Evolutionary conservation across 2,888 invertebrate species (phyloP).

Genomic region (Chymomyza caudatula): DNA sequence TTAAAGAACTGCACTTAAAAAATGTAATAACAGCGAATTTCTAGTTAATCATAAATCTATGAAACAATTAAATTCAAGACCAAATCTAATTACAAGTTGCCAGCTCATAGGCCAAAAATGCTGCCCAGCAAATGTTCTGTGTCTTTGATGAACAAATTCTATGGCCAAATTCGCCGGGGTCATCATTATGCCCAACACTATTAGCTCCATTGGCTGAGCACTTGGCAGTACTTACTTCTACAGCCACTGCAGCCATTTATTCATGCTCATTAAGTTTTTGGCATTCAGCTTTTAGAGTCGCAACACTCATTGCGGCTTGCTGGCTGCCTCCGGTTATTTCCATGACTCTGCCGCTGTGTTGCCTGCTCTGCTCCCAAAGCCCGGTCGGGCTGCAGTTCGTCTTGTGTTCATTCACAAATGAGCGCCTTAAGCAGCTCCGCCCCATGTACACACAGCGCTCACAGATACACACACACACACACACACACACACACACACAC

Average conservation of each 20-base stretch:
- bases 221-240: neutral
- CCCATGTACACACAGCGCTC: conserved; percentile 58
- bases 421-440: conserved; percentile 76
- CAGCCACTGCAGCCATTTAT: conserved; percentile 58
- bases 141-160: neutral
- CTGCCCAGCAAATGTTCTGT: conserved; percentile 36
- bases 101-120: neutral
- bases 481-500: conserved; percentile 28
- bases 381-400: neutral
- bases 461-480: conserved; percentile 31
- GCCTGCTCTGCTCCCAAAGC: conserved; percentile 31
- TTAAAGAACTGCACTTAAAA: conserved; percentile 46
- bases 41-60: conserved; percentile 55
- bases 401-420: conserved; percentile 75
- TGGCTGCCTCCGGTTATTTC: conserved; percentile 28
- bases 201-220: neutral
- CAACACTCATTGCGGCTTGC: conserved; percentile 13
- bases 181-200: neutral
- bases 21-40: conserved; percentile 54
- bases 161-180: neutral
- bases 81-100: conserved; percentile 60
- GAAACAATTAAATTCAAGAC: conserved; percentile 2
- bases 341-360: conserved; percentile 23
- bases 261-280: conserved; percentile 66
- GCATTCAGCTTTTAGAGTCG: conserved; percentile 22